A percentile compares a stretch with the other conserved stretches of the same genome.
Evolutionary conservation across 2,797 vertebrate genomes (phyloP).

Genomic region (Zalophus californianus): DNA sequence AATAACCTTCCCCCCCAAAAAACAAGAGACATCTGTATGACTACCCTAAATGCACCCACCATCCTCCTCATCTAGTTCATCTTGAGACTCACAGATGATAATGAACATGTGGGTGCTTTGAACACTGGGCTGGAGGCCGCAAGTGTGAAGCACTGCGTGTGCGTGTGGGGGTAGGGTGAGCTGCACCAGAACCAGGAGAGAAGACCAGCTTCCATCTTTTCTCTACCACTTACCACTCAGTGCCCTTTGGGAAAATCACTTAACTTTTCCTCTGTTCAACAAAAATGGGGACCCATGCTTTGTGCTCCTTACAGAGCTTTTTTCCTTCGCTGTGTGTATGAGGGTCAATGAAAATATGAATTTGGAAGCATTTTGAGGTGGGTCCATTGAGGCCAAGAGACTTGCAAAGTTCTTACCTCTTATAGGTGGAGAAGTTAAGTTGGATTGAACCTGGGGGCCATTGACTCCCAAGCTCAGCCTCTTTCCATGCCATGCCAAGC

Average conservation of each 20-base stretch:
- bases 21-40: background rate
- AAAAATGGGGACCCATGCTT: background rate
- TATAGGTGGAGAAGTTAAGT: background rate
- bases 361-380: background rate
- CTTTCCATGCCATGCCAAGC: background rate
- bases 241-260: background rate
- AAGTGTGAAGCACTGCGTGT: background rate
- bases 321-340: background rate
- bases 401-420: background rate
- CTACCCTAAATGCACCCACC: background rate
- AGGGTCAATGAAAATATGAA: background rate
- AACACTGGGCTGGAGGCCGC: accelerated
- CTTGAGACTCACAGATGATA: background rate
- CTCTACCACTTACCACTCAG: background rate
- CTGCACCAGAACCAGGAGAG: background rate
- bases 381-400: background rate
- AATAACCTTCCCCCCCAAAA: background rate
- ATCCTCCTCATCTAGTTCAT: background rate
- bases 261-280: background rate
- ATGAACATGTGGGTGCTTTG: background rate
- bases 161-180: accelerated
- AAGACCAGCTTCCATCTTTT: background rate
- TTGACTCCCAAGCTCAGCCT: background rate
- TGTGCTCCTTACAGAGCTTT: background rate
- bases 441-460: background rate